These are phyloP conservation scores for Sebastolobus altivelis DNA, from an alignment of 2,797 vertebrate species.

Conservation along the genomic window DNA sequence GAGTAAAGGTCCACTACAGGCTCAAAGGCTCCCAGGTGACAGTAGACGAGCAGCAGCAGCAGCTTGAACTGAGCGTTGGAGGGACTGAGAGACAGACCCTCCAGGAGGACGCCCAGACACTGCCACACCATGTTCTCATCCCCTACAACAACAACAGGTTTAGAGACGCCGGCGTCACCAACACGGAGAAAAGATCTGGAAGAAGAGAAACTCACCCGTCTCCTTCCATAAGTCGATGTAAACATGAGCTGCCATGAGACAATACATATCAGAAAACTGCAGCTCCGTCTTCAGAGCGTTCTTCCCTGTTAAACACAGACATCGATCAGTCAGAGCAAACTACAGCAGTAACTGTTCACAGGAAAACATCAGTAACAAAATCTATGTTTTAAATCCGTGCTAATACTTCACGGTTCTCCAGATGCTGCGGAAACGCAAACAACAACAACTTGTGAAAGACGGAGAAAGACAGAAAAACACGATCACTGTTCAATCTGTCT, in stretches of 20 bases:
- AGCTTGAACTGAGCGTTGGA: conserved; percentile 98
- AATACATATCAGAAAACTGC: conserved; percentile 97
- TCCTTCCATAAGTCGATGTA: conserved; percentile 94
- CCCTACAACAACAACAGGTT: conserved; percentile 76
- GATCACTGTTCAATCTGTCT: background rate
- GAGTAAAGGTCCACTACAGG: conserved; percentile 96
- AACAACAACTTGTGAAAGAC: background rate
- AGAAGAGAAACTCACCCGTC: conserved; percentile 82
- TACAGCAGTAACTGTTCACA: too few species aligned
- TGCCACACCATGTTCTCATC: conserved; percentile 92
- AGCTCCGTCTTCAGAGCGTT: conserved; percentile 96
- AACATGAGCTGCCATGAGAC: conserved; percentile 95
- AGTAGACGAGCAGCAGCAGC: conserved; percentile 96
- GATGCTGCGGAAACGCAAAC: background rate
- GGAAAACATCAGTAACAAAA: too few species aligned
- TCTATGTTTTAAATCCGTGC: too few species aligned
- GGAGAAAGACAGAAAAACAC: background rate
- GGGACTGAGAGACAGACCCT: conserved; percentile 91
- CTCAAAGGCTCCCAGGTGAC: conserved; percentile 94
- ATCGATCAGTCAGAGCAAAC: background rate
- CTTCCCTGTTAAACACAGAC: conserved; percentile 81
- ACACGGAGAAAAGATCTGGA: background rate
- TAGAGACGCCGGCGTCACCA: rapidly evolving
- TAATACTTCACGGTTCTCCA: background rate
- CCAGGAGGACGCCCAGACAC: conserved; percentile 90